Evolutionary conservation across 2,113 vertebrate genomes (phyloP).

Genomic region (Sinocyclocheilus maitianheensis): DNA sequence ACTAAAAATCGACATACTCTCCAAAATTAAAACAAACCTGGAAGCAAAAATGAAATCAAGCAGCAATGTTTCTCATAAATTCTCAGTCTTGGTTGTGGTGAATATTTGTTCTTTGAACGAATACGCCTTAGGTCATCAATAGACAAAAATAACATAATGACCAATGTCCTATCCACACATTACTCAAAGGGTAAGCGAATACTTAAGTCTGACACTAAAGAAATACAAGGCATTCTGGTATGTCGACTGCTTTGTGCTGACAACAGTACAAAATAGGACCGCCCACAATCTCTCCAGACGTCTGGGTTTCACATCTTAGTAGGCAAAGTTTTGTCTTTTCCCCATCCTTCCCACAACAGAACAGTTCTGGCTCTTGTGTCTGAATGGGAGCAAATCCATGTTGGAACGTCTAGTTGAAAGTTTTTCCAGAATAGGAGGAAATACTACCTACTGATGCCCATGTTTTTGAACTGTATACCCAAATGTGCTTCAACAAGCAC

Average conservation of each 20-base stretch:
- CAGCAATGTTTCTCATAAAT: not conserved
- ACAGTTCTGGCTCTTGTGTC: not conserved
- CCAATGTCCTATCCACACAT: not conserved
- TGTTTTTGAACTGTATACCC: not conserved
- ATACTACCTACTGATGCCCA: not conserved
- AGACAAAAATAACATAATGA: not conserved
- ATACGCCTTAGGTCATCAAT: not conserved
- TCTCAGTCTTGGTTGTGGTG: not conserved
- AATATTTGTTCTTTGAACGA: not conserved
- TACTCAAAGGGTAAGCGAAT: constrained; percentile 22
- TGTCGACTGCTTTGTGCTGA: constrained; percentile 37
- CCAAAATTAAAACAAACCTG: not conserved
- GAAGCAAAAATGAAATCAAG: not conserved
- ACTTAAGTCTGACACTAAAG: constrained; percentile 25
- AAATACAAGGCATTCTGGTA: constrained; percentile 45
- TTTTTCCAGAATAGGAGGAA: not conserved
- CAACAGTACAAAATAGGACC: constrained; percentile 47
- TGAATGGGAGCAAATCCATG: not conserved
- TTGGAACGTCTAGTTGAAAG: not conserved
- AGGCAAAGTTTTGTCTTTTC: constrained; percentile 5
- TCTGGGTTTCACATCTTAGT: constrained; percentile 37
- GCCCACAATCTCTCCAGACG: constrained; percentile 54
- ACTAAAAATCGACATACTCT: not conserved
- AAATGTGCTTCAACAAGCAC: constrained; percentile 9
- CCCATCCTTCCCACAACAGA: not conserved